Conservation (phyloP, 92 coral and sea anemone genomes). For the Paragorgia papillata region DNA sequence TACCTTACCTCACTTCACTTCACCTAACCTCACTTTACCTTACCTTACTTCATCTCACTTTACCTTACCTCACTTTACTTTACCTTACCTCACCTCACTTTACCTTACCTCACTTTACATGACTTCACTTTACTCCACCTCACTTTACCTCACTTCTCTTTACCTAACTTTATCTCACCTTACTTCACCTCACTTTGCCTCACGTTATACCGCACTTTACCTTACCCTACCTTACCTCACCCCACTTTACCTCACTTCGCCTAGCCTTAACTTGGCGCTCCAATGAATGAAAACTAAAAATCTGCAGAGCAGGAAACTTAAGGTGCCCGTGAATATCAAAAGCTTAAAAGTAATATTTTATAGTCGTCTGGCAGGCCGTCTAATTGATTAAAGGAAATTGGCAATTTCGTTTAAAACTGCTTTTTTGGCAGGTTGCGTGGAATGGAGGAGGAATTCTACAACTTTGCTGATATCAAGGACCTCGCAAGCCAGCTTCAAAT, state of each 20-base stretch:
- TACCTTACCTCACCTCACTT: no score
- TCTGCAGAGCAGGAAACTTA: no score
- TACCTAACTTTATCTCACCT: background rate
- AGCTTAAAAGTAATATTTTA: no score
- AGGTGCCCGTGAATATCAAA: no score
- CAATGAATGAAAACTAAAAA: no score
- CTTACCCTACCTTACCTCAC: background rate
- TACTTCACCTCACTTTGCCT: background rate
- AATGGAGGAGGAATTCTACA: conserved; percentile 96
- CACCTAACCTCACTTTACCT: no score
- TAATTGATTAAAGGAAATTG: no score
- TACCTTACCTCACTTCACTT: no score
- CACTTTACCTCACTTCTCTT: background rate
- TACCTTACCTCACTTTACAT: background rate
- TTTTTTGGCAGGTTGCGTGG: conserved; percentile 65
- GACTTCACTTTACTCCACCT: background rate
- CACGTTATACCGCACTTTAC: background rate
- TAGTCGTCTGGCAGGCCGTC: no score
- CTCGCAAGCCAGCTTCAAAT: conserved; percentile 76
- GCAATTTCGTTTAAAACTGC: background rate
- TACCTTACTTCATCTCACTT: no score
- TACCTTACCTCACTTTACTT: no score
- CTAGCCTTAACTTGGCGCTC: no score
- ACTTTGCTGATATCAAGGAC: conserved; percentile 69
- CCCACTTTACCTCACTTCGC: background rate